These are phyloP conservation scores for Agriopis aurantiaria DNA, from an alignment of 2,888 invertebrate species.

Conservation along the genomic window DNA sequence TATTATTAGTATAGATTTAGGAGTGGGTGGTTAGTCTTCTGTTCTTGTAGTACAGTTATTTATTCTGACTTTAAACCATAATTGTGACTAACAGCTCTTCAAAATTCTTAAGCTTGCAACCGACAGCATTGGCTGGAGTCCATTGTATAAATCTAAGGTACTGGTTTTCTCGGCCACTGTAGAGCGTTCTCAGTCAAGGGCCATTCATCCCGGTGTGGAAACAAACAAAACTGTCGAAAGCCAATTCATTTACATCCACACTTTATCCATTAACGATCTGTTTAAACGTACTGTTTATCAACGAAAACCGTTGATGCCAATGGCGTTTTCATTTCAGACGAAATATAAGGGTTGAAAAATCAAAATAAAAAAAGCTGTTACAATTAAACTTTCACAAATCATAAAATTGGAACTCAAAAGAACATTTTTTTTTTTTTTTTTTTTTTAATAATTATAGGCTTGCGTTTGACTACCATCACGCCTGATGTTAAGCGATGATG, in stretches of 20 bases:
- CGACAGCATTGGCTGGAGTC: neutral
- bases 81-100: neutral
- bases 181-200: conserved; percentile 51
- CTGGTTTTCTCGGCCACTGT: conserved; percentile 6
- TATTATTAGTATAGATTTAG: too few relatives aligned
- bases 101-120: neutral
- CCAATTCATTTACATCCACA: conserved; percentile 66
- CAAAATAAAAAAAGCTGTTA: neutral
- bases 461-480: too few relatives aligned
- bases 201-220: conserved; percentile 51
- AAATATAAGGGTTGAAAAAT: neutral
- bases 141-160: conserved; percentile 1
- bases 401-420: too few relatives aligned
- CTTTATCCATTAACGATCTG: conserved; percentile 60
- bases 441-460: too few relatives aligned
- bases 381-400: neutral
- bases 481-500: too few relatives aligned
- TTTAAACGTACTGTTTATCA: conserved; percentile 54
- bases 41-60: too few relatives aligned
- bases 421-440: too few relatives aligned
- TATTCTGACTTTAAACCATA: neutral
- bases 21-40: too few relatives aligned
- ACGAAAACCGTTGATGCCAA: conserved; percentile 19
- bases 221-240: conserved; percentile 63
- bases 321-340: conserved; percentile 9